phyloP scores from a whole-genome alignment of 2,113 vertebrate species.

The Sisor rabdophorus region DNA sequence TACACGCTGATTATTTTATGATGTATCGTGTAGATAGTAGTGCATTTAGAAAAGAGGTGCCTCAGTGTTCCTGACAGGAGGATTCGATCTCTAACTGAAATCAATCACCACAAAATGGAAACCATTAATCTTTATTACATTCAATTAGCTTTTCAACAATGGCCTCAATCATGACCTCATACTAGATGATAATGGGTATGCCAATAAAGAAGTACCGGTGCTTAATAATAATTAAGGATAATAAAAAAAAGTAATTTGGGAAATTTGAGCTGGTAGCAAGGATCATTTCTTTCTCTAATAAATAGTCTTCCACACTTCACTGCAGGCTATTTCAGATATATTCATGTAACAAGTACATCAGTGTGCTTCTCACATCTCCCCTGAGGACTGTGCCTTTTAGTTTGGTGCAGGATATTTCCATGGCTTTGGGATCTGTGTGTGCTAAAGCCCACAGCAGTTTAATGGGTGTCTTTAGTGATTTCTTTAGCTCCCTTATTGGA shows the following conservation, averaged over 20 bases:
- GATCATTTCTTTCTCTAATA: conserved; percentile 66
- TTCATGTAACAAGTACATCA: conserved; percentile 63
- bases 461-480: neutral
- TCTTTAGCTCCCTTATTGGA: neutral
- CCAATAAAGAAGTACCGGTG: conserved; percentile 56
- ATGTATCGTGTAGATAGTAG: neutral
- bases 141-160: conserved; percentile 51
- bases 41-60: neutral
- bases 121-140: conserved; percentile 29
- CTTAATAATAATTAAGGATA: conserved; percentile 65
- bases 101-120: conserved; percentile 1
- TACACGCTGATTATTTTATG: neutral
- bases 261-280: conserved; percentile 59
- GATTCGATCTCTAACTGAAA: conserved; percentile 14
- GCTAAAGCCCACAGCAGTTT: neutral
- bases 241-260: conserved; percentile 60
- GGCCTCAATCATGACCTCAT: conserved; percentile 51
- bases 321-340: conserved; percentile 60
- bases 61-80: neutral
- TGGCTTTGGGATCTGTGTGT: neutral
- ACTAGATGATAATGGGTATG: conserved; percentile 50
- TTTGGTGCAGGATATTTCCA: neutral
- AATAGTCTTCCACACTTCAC: conserved; percentile 40
- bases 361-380: conserved; percentile 51
- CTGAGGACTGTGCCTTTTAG: conserved; percentile 21